phyloP scores from a whole-genome alignment of 2,888 invertebrate species.

The Seladonia tumulorum region DNA sequence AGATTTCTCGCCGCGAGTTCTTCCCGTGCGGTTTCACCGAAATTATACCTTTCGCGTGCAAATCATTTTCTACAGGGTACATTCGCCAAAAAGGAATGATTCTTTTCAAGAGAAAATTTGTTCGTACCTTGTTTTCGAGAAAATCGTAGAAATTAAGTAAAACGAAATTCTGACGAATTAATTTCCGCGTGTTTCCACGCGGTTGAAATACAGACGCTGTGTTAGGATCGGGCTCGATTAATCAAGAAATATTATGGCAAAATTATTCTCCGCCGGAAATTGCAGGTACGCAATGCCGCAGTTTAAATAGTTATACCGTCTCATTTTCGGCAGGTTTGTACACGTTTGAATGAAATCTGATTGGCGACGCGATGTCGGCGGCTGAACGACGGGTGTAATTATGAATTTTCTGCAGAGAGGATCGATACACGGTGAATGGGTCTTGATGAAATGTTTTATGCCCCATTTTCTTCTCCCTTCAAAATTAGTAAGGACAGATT shows the following conservation, averaged over 20 bases:
- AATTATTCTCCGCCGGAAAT: slow-evolving; percentile 16
- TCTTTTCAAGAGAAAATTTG: too few species aligned
- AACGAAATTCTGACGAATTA: background rate
- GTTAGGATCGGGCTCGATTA: background rate
- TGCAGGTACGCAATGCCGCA: background rate
- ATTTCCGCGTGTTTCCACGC: background rate
- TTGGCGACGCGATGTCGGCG: background rate
- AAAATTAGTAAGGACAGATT: background rate
- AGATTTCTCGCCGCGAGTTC: background rate
- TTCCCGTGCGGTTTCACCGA: background rate
- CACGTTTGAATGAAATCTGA: slow-evolving; percentile 3
- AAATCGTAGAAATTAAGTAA: background rate
- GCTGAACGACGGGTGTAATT: slow-evolving; percentile 2
- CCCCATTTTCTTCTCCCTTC: background rate
- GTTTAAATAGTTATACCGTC: background rate
- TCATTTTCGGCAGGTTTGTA: background rate
- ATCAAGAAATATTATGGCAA: slow-evolving; percentile 17
- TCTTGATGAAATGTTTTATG: background rate
- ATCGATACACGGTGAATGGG: slow-evolving; percentile 8
- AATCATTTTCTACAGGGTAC: too few species aligned
- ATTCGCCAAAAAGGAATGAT: too few species aligned
- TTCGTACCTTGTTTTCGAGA: too few species aligned
- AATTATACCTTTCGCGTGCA: background rate
- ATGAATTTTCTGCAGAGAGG: slow-evolving; percentile 8
- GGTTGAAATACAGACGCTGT: background rate